phyloP scores from a whole-genome alignment of 1,140 invertebrate species.

The Trichomalopsis sarcophagae region DNA sequence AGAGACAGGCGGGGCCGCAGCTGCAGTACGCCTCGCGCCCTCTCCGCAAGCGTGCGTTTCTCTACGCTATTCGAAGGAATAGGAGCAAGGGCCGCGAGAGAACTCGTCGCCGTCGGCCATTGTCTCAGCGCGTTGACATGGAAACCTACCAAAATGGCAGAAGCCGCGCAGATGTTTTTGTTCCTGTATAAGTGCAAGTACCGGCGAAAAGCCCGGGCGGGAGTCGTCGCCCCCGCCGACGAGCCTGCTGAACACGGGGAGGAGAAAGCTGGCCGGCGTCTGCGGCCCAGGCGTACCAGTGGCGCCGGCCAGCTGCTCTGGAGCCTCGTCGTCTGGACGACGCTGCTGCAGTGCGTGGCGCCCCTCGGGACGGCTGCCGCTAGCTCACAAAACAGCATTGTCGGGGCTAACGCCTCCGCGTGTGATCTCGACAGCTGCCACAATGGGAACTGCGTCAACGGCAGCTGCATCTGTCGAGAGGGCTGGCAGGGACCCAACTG shows the following conservation, averaged over 20 bases:
- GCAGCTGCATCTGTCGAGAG: slow-evolving; percentile 89
- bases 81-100: background rate
- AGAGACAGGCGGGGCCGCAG: background rate
- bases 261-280: slow-evolving; percentile 14
- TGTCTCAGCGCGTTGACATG: slow-evolving; percentile 69
- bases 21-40: background rate
- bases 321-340: slow-evolving; percentile 52
- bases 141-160: slow-evolving; percentile 82
- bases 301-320: slow-evolving; percentile 50
- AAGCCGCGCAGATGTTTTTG: slow-evolving; percentile 87
- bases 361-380: slow-evolving; percentile 52
- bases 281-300: slow-evolving; percentile 44
- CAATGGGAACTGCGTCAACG: slow-evolving; percentile 88
- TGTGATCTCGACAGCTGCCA: slow-evolving; percentile 73
- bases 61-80: too few relatives aligned
- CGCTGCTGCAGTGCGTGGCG: slow-evolving; percentile 57
- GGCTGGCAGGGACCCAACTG: slow-evolving; percentile 93
- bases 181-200: slow-evolving; percentile 90
- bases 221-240: slow-evolving; percentile 70
- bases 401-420: slow-evolving; percentile 14
- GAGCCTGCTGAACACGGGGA: background rate
- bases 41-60: too few relatives aligned
- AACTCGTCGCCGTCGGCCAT: slow-evolving; percentile 69
- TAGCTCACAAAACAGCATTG: slow-evolving; percentile 51
- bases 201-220: slow-evolving; percentile 74